Evolutionary conservation across 2,797 vertebrate species (phyloP).

Genomic region (Anabacerthia variegaticeps): DNA sequence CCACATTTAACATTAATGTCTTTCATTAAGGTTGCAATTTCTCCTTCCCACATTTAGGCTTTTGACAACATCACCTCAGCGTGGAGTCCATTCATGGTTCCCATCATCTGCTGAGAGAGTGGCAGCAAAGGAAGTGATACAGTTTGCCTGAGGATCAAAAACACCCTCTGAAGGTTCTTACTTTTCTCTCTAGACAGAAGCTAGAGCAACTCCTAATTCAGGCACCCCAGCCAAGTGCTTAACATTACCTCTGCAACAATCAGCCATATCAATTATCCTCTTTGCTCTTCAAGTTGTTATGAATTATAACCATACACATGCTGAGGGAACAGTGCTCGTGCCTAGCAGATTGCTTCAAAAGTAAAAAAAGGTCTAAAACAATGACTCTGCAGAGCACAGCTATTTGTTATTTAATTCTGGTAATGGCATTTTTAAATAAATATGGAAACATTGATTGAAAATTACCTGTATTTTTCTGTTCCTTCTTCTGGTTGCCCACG

Average conservation of each 20-base stretch:
- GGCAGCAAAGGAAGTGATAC: accelerated
- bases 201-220: not conserved
- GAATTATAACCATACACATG: not conserved
- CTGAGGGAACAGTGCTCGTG: not conserved
- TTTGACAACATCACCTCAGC: not conserved
- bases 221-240: not conserved
- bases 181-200: not conserved
- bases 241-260: not conserved
- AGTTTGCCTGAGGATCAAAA: not conserved
- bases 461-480: not conserved
- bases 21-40: not conserved
- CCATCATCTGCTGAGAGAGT: not conserved
- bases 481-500: not conserved
- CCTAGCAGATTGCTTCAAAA: not conserved
- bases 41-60: not conserved
- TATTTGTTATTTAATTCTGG: not conserved
- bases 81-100: not conserved
- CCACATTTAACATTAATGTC: not conserved
- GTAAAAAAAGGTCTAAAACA: not conserved
- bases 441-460: not conserved
- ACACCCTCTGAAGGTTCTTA: not conserved
- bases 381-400: not conserved
- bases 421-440: not conserved
- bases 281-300: not conserved
- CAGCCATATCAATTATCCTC: not conserved